Percentiles rank a stretch among this genome's conserved stretches.
phyloP scores from a whole-genome alignment of 2,113 vertebrate species.

The Erythrocercus mccallii region DNA sequence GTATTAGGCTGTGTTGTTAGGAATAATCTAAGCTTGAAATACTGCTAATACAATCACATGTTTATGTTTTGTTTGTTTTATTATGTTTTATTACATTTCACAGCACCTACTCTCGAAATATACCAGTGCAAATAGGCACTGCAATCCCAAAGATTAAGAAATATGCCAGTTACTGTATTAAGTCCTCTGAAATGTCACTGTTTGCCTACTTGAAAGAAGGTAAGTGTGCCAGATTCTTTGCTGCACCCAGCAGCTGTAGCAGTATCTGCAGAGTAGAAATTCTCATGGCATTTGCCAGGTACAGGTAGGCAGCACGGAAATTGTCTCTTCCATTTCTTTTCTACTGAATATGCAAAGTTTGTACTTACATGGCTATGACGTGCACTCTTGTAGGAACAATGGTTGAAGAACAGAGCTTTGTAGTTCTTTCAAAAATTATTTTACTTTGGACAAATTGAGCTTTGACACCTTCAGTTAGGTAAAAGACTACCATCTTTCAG shows the following conservation, averaged over 20 bases:
- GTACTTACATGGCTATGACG: neutral
- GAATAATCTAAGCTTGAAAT: neutral
- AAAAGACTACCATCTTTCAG: neutral
- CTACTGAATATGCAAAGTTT: neutral
- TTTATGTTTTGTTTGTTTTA: neutral
- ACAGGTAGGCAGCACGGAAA: neutral
- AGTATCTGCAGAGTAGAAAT: neutral
- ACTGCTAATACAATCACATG: neutral
- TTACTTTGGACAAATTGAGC: neutral
- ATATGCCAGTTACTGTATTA: neutral
- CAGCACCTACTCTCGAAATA: neutral
- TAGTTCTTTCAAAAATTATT: neutral
- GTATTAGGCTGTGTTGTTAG: neutral
- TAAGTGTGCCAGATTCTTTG: neutral
- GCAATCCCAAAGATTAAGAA: neutral
- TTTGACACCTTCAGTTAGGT: neutral
- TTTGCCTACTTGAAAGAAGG: neutral
- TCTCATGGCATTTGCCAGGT: neutral
- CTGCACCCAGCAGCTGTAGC: neutral
- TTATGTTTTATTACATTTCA: neutral
- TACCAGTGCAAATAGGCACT: neutral
- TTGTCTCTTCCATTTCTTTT: neutral
- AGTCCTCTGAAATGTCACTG: neutral
- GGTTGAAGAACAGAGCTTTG: neutral
- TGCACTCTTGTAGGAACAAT: neutral